A percentile compares a stretch with the other conserved stretches of the same genome.
Conservation (phyloP, 2,888 invertebrate genomes). For the Polydrusus tereticollis region DNA sequence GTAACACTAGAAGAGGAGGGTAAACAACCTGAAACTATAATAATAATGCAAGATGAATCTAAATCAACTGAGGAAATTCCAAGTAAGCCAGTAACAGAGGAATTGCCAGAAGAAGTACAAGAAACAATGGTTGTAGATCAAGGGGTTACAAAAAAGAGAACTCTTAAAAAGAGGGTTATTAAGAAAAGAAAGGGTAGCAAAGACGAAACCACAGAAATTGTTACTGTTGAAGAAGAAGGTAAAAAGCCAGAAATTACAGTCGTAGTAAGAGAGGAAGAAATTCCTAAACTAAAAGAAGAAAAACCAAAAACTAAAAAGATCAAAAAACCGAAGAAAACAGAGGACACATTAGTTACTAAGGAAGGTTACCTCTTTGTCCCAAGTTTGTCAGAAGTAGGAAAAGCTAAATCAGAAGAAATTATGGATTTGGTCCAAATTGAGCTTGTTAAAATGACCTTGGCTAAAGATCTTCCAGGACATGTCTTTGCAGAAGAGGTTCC, state of each 20-base stretch:
- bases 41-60: slow-evolving; percentile 46
- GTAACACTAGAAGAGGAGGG: slow-evolving; percentile 62
- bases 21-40: slow-evolving; percentile 61
- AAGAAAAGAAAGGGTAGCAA: slow-evolving; percentile 59
- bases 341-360: slow-evolving; percentile 55
- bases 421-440: slow-evolving; percentile 58
- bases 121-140: slow-evolving; percentile 58
- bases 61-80: slow-evolving; percentile 28
- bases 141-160: slow-evolving; percentile 60
- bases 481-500: slow-evolving; percentile 53
- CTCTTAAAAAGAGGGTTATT: slow-evolving; percentile 55
- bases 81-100: slow-evolving; percentile 36
- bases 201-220: too few relatives aligned
- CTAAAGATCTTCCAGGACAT: slow-evolving; percentile 47
- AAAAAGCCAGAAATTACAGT: slow-evolving; percentile 65
- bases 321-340: slow-evolving; percentile 50
- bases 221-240: slow-evolving; percentile 63
- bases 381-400: slow-evolving; percentile 48
- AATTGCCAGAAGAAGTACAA: slow-evolving; percentile 55
- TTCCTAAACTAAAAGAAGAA: slow-evolving; percentile 59
- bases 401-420: slow-evolving; percentile 38
- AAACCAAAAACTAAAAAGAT: slow-evolving; percentile 54
- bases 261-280: slow-evolving; percentile 57
- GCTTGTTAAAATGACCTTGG: slow-evolving; percentile 58
- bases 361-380: slow-evolving; percentile 61